phyloP scores from a whole-genome alignment of 2,888 invertebrate species.

The Biston betularia region DNA sequence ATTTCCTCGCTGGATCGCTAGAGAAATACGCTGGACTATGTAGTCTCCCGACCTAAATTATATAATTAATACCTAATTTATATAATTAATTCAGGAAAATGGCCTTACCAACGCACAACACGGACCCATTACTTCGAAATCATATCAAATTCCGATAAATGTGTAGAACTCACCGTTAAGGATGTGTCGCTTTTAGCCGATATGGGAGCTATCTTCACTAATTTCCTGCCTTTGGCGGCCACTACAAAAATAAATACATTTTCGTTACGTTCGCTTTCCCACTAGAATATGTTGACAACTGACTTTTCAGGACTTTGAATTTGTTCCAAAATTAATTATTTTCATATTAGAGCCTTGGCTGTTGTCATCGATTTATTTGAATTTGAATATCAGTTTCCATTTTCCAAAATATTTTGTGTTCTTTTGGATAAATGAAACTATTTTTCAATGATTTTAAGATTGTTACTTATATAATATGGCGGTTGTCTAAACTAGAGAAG shows the following conservation, averaged over 20 bases:
- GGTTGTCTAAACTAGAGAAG: neutral
- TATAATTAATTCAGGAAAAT: too few relatives aligned
- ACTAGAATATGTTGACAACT: slow-evolving; percentile 38
- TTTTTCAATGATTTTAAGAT: neutral
- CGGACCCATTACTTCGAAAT: neutral
- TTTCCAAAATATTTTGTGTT: slow-evolving; percentile 52
- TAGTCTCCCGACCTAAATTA: too few relatives aligned
- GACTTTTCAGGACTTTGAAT: slow-evolving; percentile 36
- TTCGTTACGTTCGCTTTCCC: slow-evolving; percentile 19
- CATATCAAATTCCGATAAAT: neutral
- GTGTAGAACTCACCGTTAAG: slow-evolving; percentile 58
- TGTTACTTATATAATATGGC: neutral
- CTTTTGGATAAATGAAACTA: slow-evolving; percentile 4
- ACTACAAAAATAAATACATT: slow-evolving; percentile 46
- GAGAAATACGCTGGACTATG: too few relatives aligned
- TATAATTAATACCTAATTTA: too few relatives aligned
- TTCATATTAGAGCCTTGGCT: slow-evolving; percentile 21
- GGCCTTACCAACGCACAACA: too few relatives aligned
- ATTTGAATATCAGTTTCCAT: slow-evolving; percentile 49
- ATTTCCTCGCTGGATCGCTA: too few relatives aligned
- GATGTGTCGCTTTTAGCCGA: slow-evolving; percentile 53
- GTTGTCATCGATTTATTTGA: slow-evolving; percentile 49
- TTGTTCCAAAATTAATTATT: slow-evolving; percentile 30
- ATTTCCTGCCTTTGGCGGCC: slow-evolving; percentile 63
- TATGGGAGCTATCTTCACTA: slow-evolving; percentile 75